Percentiles rank a stretch among this genome's conserved stretches.
These are phyloP conservation scores for Pollicipes pollicipes DNA, from an alignment of 1,140 invertebrate species.

Conservation along the genomic window DNA sequence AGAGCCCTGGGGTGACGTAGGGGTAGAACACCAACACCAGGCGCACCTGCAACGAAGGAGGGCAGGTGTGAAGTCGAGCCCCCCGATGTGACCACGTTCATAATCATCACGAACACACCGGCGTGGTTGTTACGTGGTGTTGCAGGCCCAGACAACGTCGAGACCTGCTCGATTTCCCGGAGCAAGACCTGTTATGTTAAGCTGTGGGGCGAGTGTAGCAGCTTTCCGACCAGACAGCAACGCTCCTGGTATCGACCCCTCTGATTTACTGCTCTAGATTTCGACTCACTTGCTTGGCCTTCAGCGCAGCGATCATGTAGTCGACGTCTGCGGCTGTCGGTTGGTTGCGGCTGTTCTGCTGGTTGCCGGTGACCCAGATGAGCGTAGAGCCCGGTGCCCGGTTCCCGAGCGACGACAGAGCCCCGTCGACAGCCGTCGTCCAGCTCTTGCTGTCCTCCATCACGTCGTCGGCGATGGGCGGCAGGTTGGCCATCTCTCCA, in stretches of 20 bases:
- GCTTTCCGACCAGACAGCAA: no score
- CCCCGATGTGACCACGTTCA: no score
- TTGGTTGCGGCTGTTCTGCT: not conserved
- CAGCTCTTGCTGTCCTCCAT: conserved; percentile 15
- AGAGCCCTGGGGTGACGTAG: not conserved
- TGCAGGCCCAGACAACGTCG: no score
- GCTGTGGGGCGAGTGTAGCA: no score
- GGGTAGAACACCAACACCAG: not conserved
- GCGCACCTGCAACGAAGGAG: not conserved
- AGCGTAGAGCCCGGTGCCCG: conserved; percentile 9
- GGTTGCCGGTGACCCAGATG: not conserved
- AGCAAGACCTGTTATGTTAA: no score
- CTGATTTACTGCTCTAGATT: no score
- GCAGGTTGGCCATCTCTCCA: conserved; percentile 17
- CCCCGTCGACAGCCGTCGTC: conserved; percentile 15
- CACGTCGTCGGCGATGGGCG: conserved; percentile 16
- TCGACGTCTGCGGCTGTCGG: not conserved
- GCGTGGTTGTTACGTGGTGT: no score
- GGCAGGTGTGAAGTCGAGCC: no score
- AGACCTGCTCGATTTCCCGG: no score
- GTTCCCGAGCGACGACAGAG: conserved; percentile 10
- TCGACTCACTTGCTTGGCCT: not conserved
- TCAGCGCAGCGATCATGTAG: not conserved
- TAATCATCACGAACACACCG: no score
- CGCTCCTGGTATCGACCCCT: no score